Conservation (phyloP, 2,888 invertebrate species). For the Odontocerum albicorne region DNA sequence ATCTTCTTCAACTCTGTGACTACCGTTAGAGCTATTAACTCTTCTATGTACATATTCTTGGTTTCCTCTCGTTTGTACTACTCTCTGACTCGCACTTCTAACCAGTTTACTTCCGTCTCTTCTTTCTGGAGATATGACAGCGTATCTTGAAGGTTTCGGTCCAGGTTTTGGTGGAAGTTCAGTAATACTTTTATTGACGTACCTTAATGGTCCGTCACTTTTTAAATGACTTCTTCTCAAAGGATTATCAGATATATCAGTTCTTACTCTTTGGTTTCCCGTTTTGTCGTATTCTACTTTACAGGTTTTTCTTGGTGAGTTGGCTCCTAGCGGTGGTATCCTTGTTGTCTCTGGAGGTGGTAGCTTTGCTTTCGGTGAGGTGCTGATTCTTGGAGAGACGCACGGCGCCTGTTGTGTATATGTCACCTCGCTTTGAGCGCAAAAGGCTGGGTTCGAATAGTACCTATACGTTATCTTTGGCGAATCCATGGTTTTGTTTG, state of each 20-base stretch:
- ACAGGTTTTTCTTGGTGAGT: slow-evolving; percentile 47
- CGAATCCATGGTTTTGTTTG: slow-evolving; percentile 48
- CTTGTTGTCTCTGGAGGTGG: slow-evolving; percentile 42
- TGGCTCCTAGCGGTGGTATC: slow-evolving; percentile 54
- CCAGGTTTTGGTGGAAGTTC: slow-evolving; percentile 56
- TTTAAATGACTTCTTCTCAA: slow-evolving; percentile 48
- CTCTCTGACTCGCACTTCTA: slow-evolving; percentile 34
- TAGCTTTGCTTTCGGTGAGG: slow-evolving; percentile 40
- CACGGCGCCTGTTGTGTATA: slow-evolving; percentile 50
- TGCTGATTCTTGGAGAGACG: slow-evolving; percentile 43
- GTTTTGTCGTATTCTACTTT: slow-evolving; percentile 41
- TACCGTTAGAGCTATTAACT: slow-evolving; percentile 5
- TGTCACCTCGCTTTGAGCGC: slow-evolving; percentile 71
- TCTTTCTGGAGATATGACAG: slow-evolving; percentile 30
- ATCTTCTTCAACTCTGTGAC: slow-evolving; percentile 44
- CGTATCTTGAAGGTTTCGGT: slow-evolving; percentile 49
- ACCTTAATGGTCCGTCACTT: slow-evolving; percentile 37
- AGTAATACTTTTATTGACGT: slow-evolving; percentile 43
- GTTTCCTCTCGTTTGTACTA: slow-evolving; percentile 46
- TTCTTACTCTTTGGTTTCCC: slow-evolving; percentile 50
- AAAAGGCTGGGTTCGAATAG: slow-evolving; percentile 80
- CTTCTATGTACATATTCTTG: slow-evolving; percentile 8
- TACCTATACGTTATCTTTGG: slow-evolving; percentile 62
- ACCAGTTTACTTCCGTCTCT: slow-evolving; percentile 9
- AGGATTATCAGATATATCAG: slow-evolving; percentile 56